Base-by-base conservation (phyloP, 2,888 invertebrate species). In the Pheosia tremula region DNA sequence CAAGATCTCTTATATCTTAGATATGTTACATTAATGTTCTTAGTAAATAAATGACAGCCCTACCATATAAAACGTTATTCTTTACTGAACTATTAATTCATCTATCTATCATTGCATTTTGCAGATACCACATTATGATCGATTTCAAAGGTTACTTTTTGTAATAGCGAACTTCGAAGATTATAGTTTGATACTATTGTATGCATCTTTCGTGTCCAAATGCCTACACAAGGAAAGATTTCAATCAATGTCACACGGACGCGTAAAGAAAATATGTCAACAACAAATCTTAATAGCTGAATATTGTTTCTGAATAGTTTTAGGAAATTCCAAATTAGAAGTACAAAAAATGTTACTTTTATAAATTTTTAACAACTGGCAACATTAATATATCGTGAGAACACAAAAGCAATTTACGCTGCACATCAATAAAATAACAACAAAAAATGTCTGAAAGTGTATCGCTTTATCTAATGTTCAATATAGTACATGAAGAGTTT, bases 41-140 rank as follows among this genome's bases (percentile, higher is more conserved):
- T 0, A 24, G 0, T 1, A 24, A 13, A 4, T n/a, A 45, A 10
- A 36, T 58, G 71, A 50, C 62, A 70, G 6, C 76, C 74, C 76
- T 76, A 59, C 9, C 63, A 50, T 68, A 66, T 67, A 62, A 65
- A 70, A 65, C 62, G 74, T 73, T 70, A 68, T 69, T 68, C 62
- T 67, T 74, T 70, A 74, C 67, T 60, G 57, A 66, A 64, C 62
- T 67, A 74, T 72, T 72, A 75, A 75, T 73, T 69, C 66, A 71
- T 60, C 71, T 72, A 75, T 74, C 68, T 68, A 73, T 69, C 74
- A 66, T 56, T 64, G 64, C 68, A 71, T 64, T 75, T 69, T 60
- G 68, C 65, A 75, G 67, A 68, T 71, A 61, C 68, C 65, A 71
- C 66, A 67, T 68, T 66, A 62, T 75, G 74, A 75, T 71, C 66